Percentiles rank a stretch among this genome's conserved stretches.
Evolutionary conservation across 2,888 invertebrate genomes (phyloP).

Genomic region (Chloroclysta siterata): DNA sequence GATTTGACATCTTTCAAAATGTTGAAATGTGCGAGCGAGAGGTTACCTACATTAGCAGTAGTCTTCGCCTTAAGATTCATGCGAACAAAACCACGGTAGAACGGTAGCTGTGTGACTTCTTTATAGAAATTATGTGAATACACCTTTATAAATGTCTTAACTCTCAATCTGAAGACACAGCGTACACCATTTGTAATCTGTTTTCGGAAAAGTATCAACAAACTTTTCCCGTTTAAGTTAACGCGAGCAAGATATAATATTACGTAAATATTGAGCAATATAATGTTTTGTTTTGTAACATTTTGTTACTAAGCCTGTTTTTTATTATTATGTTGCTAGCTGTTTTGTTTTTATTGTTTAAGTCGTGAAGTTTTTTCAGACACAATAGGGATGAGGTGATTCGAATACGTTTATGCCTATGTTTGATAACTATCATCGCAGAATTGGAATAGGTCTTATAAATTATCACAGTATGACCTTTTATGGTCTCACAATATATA

Average conservation of each 20-base stretch:
- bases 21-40: too few species aligned
- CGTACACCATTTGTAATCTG: slow-evolving; percentile 28
- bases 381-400: not conserved
- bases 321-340: not conserved
- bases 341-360: slow-evolving; percentile 13
- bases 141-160: slow-evolving; percentile 11
- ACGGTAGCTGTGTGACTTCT: too few species aligned
- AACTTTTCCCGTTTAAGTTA: slow-evolving; percentile 38
- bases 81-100: too few species aligned
- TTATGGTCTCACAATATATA: too few species aligned
- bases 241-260: slow-evolving; percentile 28
- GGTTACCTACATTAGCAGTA: too few species aligned
- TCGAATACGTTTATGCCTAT: not conserved
- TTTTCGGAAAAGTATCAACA: slow-evolving; percentile 30
- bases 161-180: slow-evolving; percentile 7
- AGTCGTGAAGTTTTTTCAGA: slow-evolving; percentile 8
- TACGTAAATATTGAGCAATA: slow-evolving; percentile 31
- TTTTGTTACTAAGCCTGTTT: slow-evolving; percentile 19
- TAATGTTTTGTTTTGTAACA: slow-evolving; percentile 20
- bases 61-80: too few species aligned
- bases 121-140: not conserved
- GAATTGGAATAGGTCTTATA: not conserved
- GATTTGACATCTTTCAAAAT: too few species aligned
- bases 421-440: not conserved
- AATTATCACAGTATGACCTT: too few species aligned